phyloP scores from a whole-genome alignment of 2,797 vertebrate species.

The Phoxinus dragarum region DNA sequence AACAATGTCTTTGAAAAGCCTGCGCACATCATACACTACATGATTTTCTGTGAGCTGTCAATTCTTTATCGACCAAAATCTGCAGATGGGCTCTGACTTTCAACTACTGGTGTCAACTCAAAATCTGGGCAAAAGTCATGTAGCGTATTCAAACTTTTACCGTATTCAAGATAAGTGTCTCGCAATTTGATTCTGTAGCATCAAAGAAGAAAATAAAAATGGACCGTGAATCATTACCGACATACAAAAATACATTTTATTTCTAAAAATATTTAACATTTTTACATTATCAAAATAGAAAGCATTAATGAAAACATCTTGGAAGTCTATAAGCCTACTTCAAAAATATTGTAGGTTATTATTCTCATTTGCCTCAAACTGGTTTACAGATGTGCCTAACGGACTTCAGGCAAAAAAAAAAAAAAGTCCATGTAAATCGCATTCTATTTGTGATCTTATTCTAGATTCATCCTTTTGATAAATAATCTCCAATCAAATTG shows the following conservation, averaged over 20 bases:
- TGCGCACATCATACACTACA: not conserved
- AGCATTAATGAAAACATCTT: not conserved
- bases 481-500: not conserved
- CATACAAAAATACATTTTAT: constrained; percentile 12
- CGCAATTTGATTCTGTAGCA: not conserved
- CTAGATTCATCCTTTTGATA: not conserved
- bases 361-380: not conserved
- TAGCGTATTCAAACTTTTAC: not conserved
- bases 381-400: not conserved
- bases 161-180: not conserved
- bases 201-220: not conserved
- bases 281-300: not conserved
- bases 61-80: not conserved
- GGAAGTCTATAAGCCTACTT: not conserved
- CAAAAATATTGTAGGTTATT: not conserved
- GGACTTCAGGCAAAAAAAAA: not conserved
- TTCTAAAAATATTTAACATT: not conserved
- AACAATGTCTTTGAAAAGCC: not conserved
- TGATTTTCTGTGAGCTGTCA: not conserved
- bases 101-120: not conserved
- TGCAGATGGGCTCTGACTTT: not conserved
- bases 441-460: not conserved
- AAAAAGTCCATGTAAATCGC: not conserved
- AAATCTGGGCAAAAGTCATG: not conserved
- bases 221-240: not conserved